Conservation (phyloP, 2,113 vertebrate genomes). For the Gopherus evgoodei region DNA sequence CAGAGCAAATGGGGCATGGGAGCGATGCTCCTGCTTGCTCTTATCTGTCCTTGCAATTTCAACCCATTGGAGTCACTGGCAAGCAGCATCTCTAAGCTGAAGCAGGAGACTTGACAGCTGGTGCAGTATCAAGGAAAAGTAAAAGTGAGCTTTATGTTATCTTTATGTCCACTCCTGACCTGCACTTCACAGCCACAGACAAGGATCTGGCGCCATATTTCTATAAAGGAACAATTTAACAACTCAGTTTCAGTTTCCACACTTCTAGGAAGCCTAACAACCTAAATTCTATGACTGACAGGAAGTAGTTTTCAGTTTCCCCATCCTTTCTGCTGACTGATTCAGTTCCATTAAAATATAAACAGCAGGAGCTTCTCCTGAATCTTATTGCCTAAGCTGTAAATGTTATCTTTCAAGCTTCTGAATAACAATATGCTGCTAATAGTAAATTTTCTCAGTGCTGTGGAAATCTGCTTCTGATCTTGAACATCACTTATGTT, state of each 20-base stretch:
- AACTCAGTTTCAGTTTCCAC: neutral
- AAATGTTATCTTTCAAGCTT: accelerated
- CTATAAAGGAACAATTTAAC: neutral
- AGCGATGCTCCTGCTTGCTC: slow-evolving; percentile 21
- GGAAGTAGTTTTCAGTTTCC: neutral
- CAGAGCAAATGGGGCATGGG: slow-evolving; percentile 41
- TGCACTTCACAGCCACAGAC: neutral
- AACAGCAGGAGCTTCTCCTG: accelerated
- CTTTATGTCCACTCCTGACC: neutral
- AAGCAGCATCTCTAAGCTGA: neutral
- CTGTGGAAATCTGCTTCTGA: neutral
- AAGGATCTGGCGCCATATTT: neutral
- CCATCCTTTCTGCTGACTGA: neutral
- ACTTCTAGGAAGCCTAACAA: neutral
- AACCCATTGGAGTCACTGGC: neutral
- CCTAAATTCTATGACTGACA: neutral
- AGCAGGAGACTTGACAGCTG: neutral
- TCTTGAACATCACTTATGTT: neutral
- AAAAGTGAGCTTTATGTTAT: neutral
- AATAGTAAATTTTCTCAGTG: neutral
- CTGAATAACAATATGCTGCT: neutral
- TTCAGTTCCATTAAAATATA: neutral
- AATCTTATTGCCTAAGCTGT: neutral
- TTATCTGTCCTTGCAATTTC: neutral
- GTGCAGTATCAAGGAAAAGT: neutral